A percentile compares a stretch with the other conserved stretches of the same genome.
phyloP scores from a whole-genome alignment of 2,113 vertebrate genomes.

The Gnathonemus echidnorhynchus region DNA sequence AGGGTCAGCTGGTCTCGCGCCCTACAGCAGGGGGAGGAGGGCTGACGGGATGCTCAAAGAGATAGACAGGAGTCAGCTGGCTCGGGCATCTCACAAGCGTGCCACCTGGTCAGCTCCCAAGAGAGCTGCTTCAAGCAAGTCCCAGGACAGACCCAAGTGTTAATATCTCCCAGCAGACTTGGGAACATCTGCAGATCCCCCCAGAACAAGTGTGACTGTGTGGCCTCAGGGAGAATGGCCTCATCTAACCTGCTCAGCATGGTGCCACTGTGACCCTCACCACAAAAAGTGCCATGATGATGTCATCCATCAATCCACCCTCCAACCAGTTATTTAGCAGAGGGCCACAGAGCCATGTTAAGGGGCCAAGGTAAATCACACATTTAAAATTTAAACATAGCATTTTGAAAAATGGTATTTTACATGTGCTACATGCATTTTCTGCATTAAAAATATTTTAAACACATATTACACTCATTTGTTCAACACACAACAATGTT shows the following conservation, averaged over 20 bases:
- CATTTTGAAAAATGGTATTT: background rate
- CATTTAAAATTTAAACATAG: background rate
- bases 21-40: background rate
- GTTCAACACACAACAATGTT: background rate
- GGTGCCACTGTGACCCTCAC: background rate
- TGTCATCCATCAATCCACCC: background rate
- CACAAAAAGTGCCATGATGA: background rate
- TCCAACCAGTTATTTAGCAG: background rate
- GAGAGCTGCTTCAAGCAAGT: background rate
- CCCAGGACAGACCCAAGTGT: background rate
- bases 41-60: background rate
- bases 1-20: background rate
- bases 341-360: background rate
- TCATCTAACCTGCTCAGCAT: background rate
- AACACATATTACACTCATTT: background rate
- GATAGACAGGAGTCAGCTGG: background rate
- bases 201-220: background rate
- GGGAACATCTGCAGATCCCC: background rate
- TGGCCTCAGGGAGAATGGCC: background rate
- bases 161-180: background rate
- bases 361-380: background rate
- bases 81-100: background rate
- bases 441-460: background rate
- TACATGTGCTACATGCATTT: background rate
- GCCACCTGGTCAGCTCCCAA: background rate